A percentile compares a stretch with the other conserved stretches of the same genome.
phyloP scores from a whole-genome alignment of 2,113 vertebrate species.

The Myiozetetes cayanensis region DNA sequence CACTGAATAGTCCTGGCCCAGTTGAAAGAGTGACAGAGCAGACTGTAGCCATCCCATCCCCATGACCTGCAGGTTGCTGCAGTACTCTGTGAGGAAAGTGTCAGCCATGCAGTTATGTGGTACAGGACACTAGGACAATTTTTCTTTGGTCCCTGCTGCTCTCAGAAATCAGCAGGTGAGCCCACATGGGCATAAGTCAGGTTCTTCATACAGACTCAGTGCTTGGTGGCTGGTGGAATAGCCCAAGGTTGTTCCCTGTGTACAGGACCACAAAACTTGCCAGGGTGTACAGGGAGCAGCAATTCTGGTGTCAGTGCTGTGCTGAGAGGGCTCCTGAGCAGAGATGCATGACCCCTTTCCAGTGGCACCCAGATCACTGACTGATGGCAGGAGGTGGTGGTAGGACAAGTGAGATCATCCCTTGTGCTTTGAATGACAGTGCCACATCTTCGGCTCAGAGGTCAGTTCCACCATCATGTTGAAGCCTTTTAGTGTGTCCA shows the following conservation, averaged over 20 bases:
- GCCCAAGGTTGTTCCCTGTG: not conserved
- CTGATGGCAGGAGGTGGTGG: not conserved
- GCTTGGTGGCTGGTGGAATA: not conserved
- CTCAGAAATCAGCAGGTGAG: not conserved
- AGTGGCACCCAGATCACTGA: not conserved
- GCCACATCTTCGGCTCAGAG: not conserved
- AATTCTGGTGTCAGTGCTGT: not conserved
- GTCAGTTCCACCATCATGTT: not conserved
- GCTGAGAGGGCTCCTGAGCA: not conserved
- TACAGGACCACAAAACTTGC: rapidly evolving
- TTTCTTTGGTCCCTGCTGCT: not conserved
- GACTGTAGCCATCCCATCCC: not conserved
- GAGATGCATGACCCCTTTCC: not conserved
- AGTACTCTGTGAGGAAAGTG: not conserved
- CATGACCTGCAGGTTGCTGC: not conserved
- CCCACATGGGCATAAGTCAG: rapidly evolving
- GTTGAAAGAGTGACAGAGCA: not conserved
- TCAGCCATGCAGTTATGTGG: rapidly evolving
- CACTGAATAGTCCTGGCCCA: not conserved
- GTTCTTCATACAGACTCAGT: not conserved
- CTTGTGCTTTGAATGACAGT: not conserved
- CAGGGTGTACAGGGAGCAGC: not conserved
- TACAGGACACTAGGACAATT: not conserved
- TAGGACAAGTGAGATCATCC: not conserved
- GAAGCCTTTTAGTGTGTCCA: not conserved